These are phyloP conservation scores for Ctenopoma multispine DNA, from an alignment of 2,797 vertebrate species.

Conservation along the genomic window DNA sequence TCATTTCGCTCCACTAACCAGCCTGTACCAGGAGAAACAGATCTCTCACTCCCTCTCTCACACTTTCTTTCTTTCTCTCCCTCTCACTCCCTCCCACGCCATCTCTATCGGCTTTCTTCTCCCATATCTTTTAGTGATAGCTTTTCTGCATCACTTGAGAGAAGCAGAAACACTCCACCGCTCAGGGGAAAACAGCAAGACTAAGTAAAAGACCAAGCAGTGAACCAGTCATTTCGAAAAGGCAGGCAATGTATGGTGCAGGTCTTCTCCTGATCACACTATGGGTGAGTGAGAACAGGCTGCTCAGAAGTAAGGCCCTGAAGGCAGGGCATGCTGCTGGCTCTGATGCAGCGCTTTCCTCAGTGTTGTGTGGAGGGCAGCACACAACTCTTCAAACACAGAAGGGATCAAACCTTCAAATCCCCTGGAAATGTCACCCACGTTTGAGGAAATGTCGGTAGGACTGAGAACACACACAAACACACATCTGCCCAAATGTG, in stretches of 20 bases:
- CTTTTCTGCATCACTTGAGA: conserved; percentile 77
- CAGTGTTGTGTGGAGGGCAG: conserved; percentile 60
- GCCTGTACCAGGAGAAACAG: conserved; percentile 77
- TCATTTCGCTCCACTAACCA: conserved; percentile 79
- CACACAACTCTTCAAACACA: conserved; percentile 76
- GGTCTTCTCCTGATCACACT: conserved; percentile 67
- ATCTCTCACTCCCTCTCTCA: conserved; percentile 67
- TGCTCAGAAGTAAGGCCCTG: conserved; percentile 53
- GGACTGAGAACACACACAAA: conserved; percentile 63
- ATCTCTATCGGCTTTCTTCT: conserved; percentile 65
- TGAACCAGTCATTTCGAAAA: conserved; percentile 70
- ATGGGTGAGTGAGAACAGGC: conserved; percentile 55
- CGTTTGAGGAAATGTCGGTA: conserved; percentile 83
- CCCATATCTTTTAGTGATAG: conserved; percentile 72
- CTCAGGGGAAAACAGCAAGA: conserved; percentile 70
- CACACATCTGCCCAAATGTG: conserved; percentile 29
- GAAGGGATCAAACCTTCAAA: conserved; percentile 81
- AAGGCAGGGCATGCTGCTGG: conserved; percentile 46
- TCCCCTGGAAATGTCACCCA: conserved; percentile 82
- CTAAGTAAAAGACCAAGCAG: conserved; percentile 68
- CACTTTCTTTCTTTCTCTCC: conserved; percentile 57
- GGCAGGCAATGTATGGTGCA: conserved; percentile 51
- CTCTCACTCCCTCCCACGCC: conserved; percentile 64
- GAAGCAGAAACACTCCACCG: conserved; percentile 65
- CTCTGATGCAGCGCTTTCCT: conserved; percentile 51